phyloP scores from a whole-genome alignment of 2,888 invertebrate species.

The Chrysopilus asiliformis region DNA sequence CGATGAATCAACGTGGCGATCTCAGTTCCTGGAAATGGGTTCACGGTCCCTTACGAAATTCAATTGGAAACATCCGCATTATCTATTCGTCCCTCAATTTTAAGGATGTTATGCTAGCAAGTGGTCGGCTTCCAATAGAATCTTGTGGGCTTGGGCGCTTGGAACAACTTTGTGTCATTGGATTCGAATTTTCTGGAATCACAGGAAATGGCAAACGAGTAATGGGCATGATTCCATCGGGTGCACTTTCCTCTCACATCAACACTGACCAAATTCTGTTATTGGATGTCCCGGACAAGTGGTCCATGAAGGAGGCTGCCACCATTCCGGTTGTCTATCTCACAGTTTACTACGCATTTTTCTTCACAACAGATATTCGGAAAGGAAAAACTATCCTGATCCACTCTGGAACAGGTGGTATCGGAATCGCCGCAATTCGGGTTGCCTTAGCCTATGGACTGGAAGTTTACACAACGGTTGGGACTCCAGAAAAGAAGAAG shows the following conservation, averaged over 20 bases:
- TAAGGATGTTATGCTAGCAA: slow-evolving; percentile 88
- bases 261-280: no score
- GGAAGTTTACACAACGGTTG: slow-evolving; percentile 57
- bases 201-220: slow-evolving; percentile 42
- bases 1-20: slow-evolving; percentile 69
- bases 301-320: slow-evolving; percentile 61
- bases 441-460: slow-evolving; percentile 51
- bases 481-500: slow-evolving; percentile 47
- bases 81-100: slow-evolving; percentile 76
- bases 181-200: slow-evolving; percentile 54
- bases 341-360: slow-evolving; percentile 45
- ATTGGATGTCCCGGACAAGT: slow-evolving; percentile 55
- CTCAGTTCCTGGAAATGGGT: slow-evolving; percentile 75
- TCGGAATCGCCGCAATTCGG: slow-evolving; percentile 64
- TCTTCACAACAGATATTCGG: slow-evolving; percentile 24
- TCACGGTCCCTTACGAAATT: slow-evolving; percentile 44
- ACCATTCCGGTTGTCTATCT: slow-evolving; percentile 66
- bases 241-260: slow-evolving; percentile 39
- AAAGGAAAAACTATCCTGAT: slow-evolving; percentile 37
- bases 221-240: slow-evolving; percentile 52
- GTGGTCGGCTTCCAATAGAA: slow-evolving; percentile 76
- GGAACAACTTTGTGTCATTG: slow-evolving; percentile 51
- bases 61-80: slow-evolving; percentile 41
- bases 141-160: slow-evolving; percentile 54
- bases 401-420: slow-evolving; percentile 55